Base-by-base conservation (phyloP, 2,113 vertebrate genomes). In the Megalops atlanticus region DNA sequence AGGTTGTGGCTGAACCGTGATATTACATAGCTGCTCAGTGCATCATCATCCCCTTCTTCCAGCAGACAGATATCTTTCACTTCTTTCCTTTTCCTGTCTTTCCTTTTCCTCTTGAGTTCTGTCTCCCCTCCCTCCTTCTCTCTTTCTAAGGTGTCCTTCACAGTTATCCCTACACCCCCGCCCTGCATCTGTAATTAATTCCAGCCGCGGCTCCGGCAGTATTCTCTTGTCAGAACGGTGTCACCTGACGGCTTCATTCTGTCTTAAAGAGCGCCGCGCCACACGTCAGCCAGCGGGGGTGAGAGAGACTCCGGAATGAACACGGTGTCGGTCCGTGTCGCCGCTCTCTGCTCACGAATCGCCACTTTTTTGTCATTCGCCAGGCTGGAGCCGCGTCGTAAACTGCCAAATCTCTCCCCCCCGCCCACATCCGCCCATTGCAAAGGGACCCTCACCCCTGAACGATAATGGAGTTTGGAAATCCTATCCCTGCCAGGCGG, bases 381-480 rank as follows among this genome's bases (percentile, higher is more conserved):
- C 78, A 38, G 43, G 35, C 78, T n/a, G 21, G 69, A 38, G 36
- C 47, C 18, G 18, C 78, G 35, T 11, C 31, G 40, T n/a, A 71
- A 49, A 47, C 78, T 18, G 1, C 41, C 16, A 49, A 49, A 49
- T 6, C 31, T n/a, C 15, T 1, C 78, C 21, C 12, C 12, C 52
- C 52, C 52, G 4, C 69, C 73, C 47, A 18, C 76, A 74, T 39
- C 33, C 45, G 12, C 64, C 33, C 43, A 74, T 52, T 77, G 68
- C 72, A 6, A 71, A 79, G 54, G 78, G 70, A 75, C 74, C 41
- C 78, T 43, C 72, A 74, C 82, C 68, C 54, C 70, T 64, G 31
- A 73, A 80, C 75, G 82, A 82, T 85, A 83, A 88, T 76, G 80
- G 82, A 79, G 75, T 82, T 81, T 80, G 24, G 82, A 81, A 81